A percentile compares a stretch with the other conserved stretches of the same genome.
These are phyloP conservation scores for Meriones psammophilus DNA, from an alignment of 2,797 vertebrate species.

Conservation along the genomic window DNA sequence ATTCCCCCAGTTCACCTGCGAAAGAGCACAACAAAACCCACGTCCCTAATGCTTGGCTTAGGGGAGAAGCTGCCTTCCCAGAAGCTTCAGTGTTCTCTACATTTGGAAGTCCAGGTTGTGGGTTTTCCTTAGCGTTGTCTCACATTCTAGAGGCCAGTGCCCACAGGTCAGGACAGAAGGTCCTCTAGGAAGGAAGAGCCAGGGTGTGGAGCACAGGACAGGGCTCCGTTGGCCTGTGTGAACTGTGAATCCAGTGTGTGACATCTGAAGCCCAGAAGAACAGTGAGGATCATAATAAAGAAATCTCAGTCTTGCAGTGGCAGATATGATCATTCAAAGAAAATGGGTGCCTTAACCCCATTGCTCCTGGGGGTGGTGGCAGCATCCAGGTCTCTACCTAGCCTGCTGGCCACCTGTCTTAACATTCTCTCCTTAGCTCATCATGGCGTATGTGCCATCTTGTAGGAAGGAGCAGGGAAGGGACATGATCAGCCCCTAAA, in stretches of 20 bases:
- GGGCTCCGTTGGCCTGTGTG: neutral
- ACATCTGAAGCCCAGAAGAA: neutral
- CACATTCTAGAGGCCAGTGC: neutral
- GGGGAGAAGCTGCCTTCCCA: neutral
- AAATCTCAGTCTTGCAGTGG: neutral
- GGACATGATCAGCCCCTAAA: rapidly evolving
- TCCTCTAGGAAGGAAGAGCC: neutral
- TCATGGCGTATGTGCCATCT: neutral
- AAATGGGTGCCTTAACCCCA: neutral
- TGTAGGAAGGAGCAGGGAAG: neutral
- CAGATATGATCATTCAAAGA: neutral
- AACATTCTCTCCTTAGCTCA: neutral
- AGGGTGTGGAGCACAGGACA: neutral
- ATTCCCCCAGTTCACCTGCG: neutral
- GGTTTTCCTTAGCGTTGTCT: neutral
- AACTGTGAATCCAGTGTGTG: neutral
- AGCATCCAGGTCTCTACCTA: neutral
- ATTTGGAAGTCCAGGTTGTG: neutral
- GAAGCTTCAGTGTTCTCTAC: neutral
- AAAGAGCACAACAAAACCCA: neutral
- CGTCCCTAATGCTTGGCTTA: neutral
- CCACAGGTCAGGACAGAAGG: neutral
- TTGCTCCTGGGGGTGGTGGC: too few relatives aligned
- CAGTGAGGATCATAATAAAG: neutral
- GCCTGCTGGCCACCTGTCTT: neutral